These are phyloP conservation scores for Nineta flava DNA, from an alignment of 2,888 invertebrate genomes.

Conservation along the genomic window DNA sequence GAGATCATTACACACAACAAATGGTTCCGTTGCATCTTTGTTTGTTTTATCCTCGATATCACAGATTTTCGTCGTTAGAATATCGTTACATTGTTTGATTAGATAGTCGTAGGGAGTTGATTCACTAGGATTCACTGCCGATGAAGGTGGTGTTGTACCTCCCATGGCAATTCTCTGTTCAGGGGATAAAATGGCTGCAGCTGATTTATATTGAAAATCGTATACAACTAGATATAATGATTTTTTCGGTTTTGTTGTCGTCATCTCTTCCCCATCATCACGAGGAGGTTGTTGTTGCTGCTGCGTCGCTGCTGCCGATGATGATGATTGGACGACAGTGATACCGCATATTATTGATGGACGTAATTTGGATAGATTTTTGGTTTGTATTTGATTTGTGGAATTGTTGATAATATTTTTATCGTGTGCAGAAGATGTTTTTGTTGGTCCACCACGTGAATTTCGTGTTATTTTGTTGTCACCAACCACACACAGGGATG, in stretches of 20 bases:
- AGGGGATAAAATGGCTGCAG: conserved; percentile 22
- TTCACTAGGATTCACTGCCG: conserved; percentile 6
- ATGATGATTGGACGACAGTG: conserved; percentile 17
- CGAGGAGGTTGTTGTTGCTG: conserved; percentile 18
- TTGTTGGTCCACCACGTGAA: conserved; percentile 1
- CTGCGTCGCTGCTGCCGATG: conserved; percentile 48
- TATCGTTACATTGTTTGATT: conserved; percentile 2
- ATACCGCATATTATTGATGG: conserved; percentile 36
- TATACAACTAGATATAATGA: conserved; percentile 48
- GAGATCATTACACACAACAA: neutral
- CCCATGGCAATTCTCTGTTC: conserved; percentile 23
- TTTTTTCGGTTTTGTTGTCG: conserved; percentile 21
- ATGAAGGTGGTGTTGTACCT: conserved; percentile 11
- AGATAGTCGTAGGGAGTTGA: conserved; percentile 4
- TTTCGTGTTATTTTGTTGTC: conserved; percentile 14
- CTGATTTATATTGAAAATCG: conserved; percentile 47
- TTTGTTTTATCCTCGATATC: neutral
- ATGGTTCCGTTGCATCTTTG: neutral
- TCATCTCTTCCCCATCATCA: conserved; percentile 9
- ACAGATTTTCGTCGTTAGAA: neutral
- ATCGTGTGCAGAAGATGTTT: conserved; percentile 14
- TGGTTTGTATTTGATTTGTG: no score
- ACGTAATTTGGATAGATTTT: conserved; percentile 20
- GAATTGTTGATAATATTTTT: conserved; percentile 7
- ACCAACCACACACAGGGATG: conserved; percentile 30